These are phyloP conservation scores for Fragum whitleyi DNA, from an alignment of 2,888 invertebrate species.

Conservation along the genomic window DNA sequence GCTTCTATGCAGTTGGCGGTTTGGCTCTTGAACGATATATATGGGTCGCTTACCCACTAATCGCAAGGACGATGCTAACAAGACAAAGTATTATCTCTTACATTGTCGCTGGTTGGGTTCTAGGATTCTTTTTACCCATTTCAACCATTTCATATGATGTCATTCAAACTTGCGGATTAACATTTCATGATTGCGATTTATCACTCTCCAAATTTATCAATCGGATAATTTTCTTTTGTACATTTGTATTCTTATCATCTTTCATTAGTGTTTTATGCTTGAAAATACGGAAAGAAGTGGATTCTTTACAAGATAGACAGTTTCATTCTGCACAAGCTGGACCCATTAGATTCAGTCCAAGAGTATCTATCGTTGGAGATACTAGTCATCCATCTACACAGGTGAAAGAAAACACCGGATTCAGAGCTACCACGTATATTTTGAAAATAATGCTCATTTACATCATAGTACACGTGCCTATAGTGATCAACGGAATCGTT, in stretches of 20 bases:
- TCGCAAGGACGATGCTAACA: background rate
- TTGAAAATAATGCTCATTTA: background rate
- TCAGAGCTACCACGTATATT: background rate
- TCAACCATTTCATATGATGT: background rate
- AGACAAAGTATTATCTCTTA: background rate
- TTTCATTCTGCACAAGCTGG: too few species aligned
- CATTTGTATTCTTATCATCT: background rate
- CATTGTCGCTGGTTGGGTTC: background rate
- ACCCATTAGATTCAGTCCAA: too few species aligned
- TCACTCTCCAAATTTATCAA: background rate
- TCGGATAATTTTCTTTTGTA: background rate
- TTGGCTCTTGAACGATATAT: constrained; percentile 1
- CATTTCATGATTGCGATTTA: background rate
- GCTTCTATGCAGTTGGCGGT: background rate
- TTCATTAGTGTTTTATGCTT: background rate
- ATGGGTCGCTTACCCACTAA: background rate
- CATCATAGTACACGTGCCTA: background rate
- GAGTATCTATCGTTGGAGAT: too few species aligned
- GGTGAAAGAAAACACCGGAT: background rate
- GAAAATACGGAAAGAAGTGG: too few species aligned
- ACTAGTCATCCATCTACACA: too few species aligned
- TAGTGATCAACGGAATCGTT: background rate
- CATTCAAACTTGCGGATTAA: too few species aligned
- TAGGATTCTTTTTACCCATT: background rate
- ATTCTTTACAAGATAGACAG: background rate